These are phyloP conservation scores for Gryllus bimaculatus DNA, from an alignment of 1,140 invertebrate genomes.

Conservation along the genomic window DNA sequence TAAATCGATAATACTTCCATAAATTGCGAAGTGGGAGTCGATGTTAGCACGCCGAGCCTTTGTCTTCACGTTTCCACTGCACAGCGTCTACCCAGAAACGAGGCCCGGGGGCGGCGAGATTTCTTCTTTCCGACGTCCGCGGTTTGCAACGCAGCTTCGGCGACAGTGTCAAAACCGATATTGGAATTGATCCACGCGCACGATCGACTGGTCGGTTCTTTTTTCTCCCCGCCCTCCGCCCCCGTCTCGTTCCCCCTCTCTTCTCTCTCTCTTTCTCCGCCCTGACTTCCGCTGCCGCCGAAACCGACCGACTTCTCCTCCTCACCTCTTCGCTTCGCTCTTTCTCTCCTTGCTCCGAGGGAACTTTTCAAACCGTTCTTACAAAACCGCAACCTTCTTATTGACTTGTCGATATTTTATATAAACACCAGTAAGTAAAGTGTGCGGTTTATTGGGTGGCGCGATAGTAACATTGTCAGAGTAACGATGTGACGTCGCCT, in stretches of 20 bases:
- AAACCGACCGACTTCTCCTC: not conserved
- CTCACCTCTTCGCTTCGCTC: not conserved
- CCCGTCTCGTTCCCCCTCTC: too few species aligned
- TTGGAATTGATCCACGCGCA: not conserved
- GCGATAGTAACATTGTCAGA: slow-evolving; percentile 4
- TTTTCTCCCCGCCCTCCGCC: not conserved
- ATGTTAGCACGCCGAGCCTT: too few species aligned
- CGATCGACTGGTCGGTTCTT: not conserved
- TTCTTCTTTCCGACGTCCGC: not conserved
- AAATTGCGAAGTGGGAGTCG: too few species aligned
- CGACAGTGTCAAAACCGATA: not conserved
- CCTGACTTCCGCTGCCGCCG: not conserved
- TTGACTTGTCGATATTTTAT: slow-evolving; percentile 5
- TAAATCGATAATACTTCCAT: too few species aligned
- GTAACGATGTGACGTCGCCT: not conserved
- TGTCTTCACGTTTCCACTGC: too few species aligned
- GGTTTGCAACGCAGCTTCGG: not conserved
- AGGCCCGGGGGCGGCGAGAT: not conserved
- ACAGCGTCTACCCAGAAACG: too few species aligned
- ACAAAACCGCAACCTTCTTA: not conserved
- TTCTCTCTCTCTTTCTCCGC: not conserved
- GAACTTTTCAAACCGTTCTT: not conserved
- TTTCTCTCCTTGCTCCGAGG: not conserved
- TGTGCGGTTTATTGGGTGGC: not conserved
- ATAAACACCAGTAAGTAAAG: not conserved